Percentiles rank a stretch among this genome's conserved stretches.
phyloP scores from a whole-genome alignment of 2,113 vertebrate species.

The Sinocyclocheilus grahami region DNA sequence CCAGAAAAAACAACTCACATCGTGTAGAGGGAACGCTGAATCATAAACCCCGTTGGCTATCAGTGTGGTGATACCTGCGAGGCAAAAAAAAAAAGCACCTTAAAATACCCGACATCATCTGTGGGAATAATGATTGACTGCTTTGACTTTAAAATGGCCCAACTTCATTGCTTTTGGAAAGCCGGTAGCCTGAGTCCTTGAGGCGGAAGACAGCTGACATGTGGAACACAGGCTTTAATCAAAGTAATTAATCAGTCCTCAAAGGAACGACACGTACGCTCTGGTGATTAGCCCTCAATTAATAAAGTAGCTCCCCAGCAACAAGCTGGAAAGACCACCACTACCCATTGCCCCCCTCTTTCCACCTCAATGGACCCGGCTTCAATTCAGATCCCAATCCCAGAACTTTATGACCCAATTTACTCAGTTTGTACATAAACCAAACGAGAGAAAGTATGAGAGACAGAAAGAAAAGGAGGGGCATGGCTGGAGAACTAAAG shows the following conservation, averaged over 20 bases:
- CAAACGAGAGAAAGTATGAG: neutral
- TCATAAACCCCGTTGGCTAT: constrained; percentile 94
- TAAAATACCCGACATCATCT: neutral
- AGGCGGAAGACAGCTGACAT: constrained; percentile 52
- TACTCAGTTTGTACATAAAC: constrained; percentile 28
- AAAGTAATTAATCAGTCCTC: constrained; percentile 64
- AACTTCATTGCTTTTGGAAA: constrained; percentile 42
- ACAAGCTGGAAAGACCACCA: constrained; percentile 54
- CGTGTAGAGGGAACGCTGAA: constrained; percentile 92
- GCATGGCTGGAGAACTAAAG: neutral
- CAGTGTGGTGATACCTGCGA: constrained; percentile 88
- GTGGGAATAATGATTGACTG: constrained; percentile 18
- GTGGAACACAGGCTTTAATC: constrained; percentile 59
- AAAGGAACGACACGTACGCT: constrained; percentile 50
- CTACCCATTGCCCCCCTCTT: neutral
- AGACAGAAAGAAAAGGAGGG: constrained; percentile 31
- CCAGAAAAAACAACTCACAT: constrained; percentile 78
- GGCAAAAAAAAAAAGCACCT: constrained; percentile 4
- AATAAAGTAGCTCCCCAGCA: constrained; percentile 60
- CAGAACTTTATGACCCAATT: constrained; percentile 58
- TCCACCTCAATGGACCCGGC: constrained; percentile 42
- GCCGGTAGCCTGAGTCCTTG: constrained; percentile 19
- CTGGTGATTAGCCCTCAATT: constrained; percentile 63
- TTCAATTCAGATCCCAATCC: constrained; percentile 50
- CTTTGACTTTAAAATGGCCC: constrained; percentile 36